These are phyloP conservation scores for Heliconius sara DNA, from an alignment of 2,888 invertebrate species.

Conservation along the genomic window DNA sequence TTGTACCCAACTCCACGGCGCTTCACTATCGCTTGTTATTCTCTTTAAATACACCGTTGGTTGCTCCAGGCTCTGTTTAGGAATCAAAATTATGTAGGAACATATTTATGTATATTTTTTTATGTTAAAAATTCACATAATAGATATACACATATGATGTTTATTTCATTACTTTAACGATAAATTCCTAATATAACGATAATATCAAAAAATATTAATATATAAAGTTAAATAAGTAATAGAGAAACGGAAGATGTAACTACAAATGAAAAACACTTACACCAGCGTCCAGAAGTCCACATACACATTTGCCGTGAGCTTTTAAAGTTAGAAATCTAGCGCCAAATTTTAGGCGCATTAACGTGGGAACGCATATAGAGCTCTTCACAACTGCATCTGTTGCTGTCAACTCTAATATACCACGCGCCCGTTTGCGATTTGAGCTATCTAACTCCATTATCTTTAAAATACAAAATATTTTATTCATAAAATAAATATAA, in stretches of 20 bases:
- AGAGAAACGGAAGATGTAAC: background rate
- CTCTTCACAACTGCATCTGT: slow-evolving; percentile 59
- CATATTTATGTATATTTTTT: background rate
- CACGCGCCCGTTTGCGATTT: slow-evolving; percentile 62
- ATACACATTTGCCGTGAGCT: slow-evolving; percentile 65
- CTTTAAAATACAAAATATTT: slow-evolving; percentile 51
- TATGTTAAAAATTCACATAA: background rate
- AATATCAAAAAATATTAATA: too few species aligned
- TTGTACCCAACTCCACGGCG: slow-evolving; percentile 66
- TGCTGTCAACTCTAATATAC: slow-evolving; percentile 63
- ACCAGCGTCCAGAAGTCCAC: slow-evolving; percentile 59
- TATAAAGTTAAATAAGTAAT: background rate
- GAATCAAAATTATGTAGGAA: background rate
- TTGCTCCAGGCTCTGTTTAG: slow-evolving; percentile 53
- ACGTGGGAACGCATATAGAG: slow-evolving; percentile 59
- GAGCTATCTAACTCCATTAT: slow-evolving; percentile 64
- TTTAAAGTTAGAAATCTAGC: slow-evolving; percentile 55
- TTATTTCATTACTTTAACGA: too few species aligned
- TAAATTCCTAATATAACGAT: too few species aligned
- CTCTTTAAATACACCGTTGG: slow-evolving; percentile 59
- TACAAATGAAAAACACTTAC: slow-evolving; percentile 50
- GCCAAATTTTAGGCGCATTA: slow-evolving; percentile 59
- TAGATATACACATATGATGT: too few species aligned
- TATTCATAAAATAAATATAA: background rate
- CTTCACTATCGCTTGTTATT: slow-evolving; percentile 41